A percentile compares a stretch with the other conserved stretches of the same genome.
Conservation (phyloP, 2,888 invertebrate species). For the Pandemis cinnamomeana region DNA sequence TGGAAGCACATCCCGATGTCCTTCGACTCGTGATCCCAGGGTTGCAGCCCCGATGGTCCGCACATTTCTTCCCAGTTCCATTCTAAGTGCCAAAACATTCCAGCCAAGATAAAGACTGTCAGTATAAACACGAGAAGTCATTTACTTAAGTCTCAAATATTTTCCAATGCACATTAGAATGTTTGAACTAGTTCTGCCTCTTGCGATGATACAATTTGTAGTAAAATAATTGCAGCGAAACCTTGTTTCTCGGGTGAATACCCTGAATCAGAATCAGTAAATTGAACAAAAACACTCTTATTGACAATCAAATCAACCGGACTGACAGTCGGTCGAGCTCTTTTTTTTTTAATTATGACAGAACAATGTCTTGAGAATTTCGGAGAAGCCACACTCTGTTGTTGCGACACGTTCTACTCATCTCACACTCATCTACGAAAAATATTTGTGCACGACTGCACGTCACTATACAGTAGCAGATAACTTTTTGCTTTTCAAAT, state of each 20-base stretch:
- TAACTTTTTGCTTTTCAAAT: too few relatives aligned
- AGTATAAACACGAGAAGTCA: conserved; percentile 30
- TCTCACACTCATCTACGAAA: too few relatives aligned
- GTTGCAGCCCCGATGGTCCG: conserved; percentile 88
- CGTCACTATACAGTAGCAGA: too few relatives aligned
- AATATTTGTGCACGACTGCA: too few relatives aligned
- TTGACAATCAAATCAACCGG: not conserved
- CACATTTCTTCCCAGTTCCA: conserved; percentile 92
- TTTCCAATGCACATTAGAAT: not conserved
- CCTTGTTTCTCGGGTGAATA: not conserved
- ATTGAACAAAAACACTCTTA: not conserved
- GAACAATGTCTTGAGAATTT: too few relatives aligned
- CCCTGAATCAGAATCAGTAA: not conserved
- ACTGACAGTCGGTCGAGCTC: not conserved
- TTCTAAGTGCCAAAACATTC: conserved; percentile 55
- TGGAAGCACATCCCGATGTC: conserved; percentile 95
- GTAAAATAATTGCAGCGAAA: not conserved
- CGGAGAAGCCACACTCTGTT: too few relatives aligned
- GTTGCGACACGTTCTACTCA: too few relatives aligned
- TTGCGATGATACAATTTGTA: conserved; percentile 3
- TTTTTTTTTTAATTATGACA: not conserved
- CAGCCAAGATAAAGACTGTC: conserved; percentile 43
- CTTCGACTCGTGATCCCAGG: conserved; percentile 88
- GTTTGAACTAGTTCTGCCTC: not conserved
- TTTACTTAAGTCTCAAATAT: conserved; percentile 26